A percentile compares a stretch with the other conserved stretches of the same genome.
phyloP scores from a whole-genome alignment of 2,113 vertebrate species.

The Xenus cinereus region DNA sequence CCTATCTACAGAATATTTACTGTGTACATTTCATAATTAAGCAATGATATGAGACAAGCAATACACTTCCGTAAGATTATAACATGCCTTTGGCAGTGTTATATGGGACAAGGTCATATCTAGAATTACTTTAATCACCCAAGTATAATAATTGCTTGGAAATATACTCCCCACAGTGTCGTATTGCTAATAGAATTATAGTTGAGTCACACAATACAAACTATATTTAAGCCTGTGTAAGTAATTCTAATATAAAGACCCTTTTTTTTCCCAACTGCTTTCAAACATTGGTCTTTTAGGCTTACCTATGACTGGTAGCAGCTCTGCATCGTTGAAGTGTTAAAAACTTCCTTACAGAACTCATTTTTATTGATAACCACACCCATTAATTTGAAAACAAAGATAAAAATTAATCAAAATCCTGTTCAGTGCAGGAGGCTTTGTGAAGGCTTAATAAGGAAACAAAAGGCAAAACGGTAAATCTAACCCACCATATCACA shows the following conservation, averaged over 20 bases:
- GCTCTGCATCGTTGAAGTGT: not conserved
- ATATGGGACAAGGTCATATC: conserved; percentile 44
- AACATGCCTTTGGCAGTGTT: not conserved
- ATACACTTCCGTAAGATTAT: conserved; percentile 9
- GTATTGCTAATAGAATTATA: conserved; percentile 50
- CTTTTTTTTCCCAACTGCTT: not conserved
- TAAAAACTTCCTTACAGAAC: not conserved
- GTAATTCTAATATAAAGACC: not conserved
- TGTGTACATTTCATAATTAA: conserved; percentile 46
- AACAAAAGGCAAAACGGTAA: not conserved
- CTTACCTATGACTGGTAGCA: not conserved
- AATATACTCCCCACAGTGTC: conserved; percentile 39
- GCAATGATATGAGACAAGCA: conserved; percentile 14
- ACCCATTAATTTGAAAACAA: not conserved
- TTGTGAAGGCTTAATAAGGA: not conserved
- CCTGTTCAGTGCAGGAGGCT: not conserved
- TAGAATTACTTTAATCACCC: conserved; percentile 56
- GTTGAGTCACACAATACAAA: not conserved
- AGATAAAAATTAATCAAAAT: not conserved
- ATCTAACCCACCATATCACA: not conserved
- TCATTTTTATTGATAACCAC: not conserved
- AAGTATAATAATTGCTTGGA: conserved; percentile 58
- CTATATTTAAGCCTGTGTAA: not conserved
- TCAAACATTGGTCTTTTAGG: not conserved
- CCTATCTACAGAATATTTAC: conserved; percentile 30